Base-by-base conservation (phyloP, 2,113 vertebrate species). In the Cottus gobio region DNA sequence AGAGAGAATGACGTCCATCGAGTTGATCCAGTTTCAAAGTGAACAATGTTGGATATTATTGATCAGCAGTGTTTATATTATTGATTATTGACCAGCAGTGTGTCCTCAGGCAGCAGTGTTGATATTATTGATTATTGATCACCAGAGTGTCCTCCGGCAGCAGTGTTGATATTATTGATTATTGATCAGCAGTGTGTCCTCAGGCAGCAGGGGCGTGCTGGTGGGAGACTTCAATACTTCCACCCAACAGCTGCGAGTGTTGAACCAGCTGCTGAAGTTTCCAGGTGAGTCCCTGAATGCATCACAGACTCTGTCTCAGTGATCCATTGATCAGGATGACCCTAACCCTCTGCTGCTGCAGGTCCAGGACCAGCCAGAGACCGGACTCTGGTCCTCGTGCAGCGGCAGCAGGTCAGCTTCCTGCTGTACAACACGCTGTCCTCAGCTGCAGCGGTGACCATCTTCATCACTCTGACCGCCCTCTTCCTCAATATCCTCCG, bases 151-250 rank as follows among this genome's bases (percentile, higher is more conserved):
- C 74, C 75, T 28, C 94, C 98, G 97, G 95, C 75, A 93, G 95
- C 79, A 93, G 18, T 11, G 22, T n/a, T 10, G 20, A n/a, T 31
- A 15, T 48, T 5, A 10, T 52, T n/a, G 48, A 12, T 52, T 52
- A 26, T 2, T 56, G 24, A 56, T 56, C 12, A 56, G 52, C 52
- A 13, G 36, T 95, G 89, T 91, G 79, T 90, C 71, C 74, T 30
- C 94, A 99, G 97, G 95, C 75, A 93, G 95, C 79, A 92, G 93
- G 10, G 94, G 95, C 36, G 95, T 98, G 75, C 92, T 95, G 75
- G 96, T 98, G 75, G 97, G 97, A 50, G 95, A 97, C 74, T 98
- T 97, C 80, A 96, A 93, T 6, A 94, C 95, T 2, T 91, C 94
- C 79, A 94, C 93, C 6, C 95, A 96, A 64, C 95, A 93, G 1